These are phyloP conservation scores for Polietes domitor DNA, from an alignment of 2,888 invertebrate species.

Conservation along the genomic window DNA sequence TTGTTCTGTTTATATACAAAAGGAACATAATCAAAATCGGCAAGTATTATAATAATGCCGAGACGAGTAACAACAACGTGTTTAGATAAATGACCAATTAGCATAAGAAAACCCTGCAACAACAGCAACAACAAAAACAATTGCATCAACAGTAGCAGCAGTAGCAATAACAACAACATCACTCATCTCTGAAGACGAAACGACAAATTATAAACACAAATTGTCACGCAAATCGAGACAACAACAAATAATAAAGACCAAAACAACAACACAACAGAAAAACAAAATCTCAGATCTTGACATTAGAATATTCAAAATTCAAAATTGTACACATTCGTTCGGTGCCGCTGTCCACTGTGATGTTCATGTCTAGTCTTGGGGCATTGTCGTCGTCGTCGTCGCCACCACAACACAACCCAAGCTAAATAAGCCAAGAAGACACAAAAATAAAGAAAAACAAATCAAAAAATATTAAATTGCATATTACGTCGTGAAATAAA, in stretches of 20 bases:
- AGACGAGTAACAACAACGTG: constrained; percentile 53
- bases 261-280: constrained; percentile 23
- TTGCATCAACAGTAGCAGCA: neutral
- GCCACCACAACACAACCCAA: neutral
- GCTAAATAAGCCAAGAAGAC: neutral
- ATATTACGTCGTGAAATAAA: constrained; percentile 12
- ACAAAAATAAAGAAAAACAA: neutral
- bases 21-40: constrained; percentile 31
- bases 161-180: constrained; percentile 29
- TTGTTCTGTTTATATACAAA: neutral
- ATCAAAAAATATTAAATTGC: constrained; percentile 31
- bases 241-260: constrained; percentile 24
- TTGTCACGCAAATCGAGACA: constrained; percentile 56
- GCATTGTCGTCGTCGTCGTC: neutral
- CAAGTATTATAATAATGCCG: constrained; percentile 22
- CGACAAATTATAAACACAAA: constrained; percentile 17
- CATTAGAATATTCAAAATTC: constrained; percentile 49
- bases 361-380: neutral
- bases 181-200: constrained; percentile 4
- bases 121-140: constrained; percentile 20
- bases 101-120: constrained; percentile 55
- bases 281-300: constrained; percentile 52
- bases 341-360: neutral
- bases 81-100: constrained; percentile 65
- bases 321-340: no score